These are phyloP conservation scores for Drosophila ironensis DNA, from an alignment of 1,140 invertebrate genomes.

Conservation along the genomic window DNA sequence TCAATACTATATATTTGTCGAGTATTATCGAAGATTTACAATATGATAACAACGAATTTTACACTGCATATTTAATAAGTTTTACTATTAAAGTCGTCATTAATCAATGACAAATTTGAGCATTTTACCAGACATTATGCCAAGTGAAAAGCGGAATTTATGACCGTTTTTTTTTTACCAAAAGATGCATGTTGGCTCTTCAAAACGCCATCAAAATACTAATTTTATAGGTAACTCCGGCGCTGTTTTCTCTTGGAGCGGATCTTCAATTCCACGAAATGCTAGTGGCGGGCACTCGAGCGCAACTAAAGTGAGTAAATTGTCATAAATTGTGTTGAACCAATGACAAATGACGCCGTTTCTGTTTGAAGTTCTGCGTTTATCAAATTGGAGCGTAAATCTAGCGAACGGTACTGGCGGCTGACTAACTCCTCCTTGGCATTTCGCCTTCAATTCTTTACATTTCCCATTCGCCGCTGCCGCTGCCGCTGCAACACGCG, in stretches of 20 bases:
- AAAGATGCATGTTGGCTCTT: not conserved
- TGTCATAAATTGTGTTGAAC: slow-evolving; percentile 64
- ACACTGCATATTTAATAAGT: no score
- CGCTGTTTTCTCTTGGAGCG: not conserved
- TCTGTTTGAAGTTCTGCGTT: slow-evolving; percentile 17
- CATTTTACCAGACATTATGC: not conserved
- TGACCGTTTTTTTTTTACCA: not conserved
- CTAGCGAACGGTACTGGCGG: slow-evolving; percentile 12
- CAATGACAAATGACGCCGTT: slow-evolving; percentile 66
- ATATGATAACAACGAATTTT: no score
- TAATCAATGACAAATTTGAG: no score
- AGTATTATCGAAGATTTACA: no score
- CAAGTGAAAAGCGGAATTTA: not conserved
- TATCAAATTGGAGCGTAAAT: slow-evolving; percentile 65
- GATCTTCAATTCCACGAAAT: not conserved
- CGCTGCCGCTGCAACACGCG: not conserved
- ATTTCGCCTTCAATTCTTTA: slow-evolving; percentile 24
- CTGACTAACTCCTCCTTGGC: not conserved
- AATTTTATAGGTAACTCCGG: not conserved
- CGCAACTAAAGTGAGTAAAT: slow-evolving; percentile 62
- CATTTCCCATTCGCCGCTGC: slow-evolving; percentile 4
- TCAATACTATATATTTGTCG: no score
- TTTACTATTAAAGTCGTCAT: no score
- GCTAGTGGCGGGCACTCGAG: slow-evolving; percentile 13
- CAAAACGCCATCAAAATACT: not conserved